phyloP scores from a whole-genome alignment of 2,113 vertebrate genomes.

The Limanda limanda region DNA sequence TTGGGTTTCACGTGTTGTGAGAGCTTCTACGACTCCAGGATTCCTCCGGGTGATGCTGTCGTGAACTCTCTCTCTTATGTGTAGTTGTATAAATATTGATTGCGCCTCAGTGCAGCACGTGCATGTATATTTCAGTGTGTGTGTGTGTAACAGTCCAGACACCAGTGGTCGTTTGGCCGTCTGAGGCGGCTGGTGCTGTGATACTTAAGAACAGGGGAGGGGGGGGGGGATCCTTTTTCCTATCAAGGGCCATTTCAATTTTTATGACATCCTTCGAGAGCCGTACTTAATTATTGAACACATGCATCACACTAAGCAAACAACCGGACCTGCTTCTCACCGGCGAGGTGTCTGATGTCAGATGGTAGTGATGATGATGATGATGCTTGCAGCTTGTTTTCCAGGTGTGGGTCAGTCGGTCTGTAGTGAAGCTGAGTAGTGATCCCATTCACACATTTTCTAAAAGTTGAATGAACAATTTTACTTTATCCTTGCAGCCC shows the following conservation, averaged over 20 bases:
- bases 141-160: constrained; percentile 43
- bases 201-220: constrained; percentile 1
- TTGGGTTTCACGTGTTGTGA: constrained; percentile 49
- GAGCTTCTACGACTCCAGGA: constrained; percentile 44
- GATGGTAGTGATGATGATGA: constrained; percentile 1
- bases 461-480: too few relatives aligned
- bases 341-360: constrained; percentile 3
- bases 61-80: constrained; percentile 40
- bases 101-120: constrained; percentile 31
- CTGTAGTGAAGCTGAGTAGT: too few relatives aligned
- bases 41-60: constrained; percentile 30
- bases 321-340: neutral
- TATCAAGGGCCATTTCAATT: constrained; percentile 6
- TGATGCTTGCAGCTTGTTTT: neutral
- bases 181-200: constrained; percentile 19
- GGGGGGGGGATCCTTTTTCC: constrained; percentile 1
- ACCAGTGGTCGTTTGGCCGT: constrained; percentile 49
- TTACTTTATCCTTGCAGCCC: too few relatives aligned
- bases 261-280: constrained; percentile 13
- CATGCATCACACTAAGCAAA: neutral
- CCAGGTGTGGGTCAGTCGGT: neutral
- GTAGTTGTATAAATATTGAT: constrained; percentile 70
- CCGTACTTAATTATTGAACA: constrained; percentile 1
- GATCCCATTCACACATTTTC: too few relatives aligned
- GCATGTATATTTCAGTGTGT: constrained; percentile 67